Evolutionary conservation across 2,113 vertebrate genomes (phyloP), one percentile per base, ranked within the genome.

Genomic region (Callochromis pleurospilus): DNA sequence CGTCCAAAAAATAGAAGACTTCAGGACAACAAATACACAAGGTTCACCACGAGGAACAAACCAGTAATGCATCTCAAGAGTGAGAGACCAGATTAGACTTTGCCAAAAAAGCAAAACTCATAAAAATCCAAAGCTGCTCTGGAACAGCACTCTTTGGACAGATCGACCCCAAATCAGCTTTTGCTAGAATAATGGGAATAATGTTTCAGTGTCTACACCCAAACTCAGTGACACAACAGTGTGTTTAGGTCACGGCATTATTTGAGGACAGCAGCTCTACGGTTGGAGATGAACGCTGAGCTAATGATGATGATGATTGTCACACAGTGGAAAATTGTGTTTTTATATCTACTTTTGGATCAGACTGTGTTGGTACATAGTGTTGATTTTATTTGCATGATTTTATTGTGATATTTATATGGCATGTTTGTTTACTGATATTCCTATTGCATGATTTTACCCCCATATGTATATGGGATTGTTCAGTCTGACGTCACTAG

Each of bases 81-180:
- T 0, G 5, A 73, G 17, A 73, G 38, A 24, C 0, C 65, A 70
- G 65, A 14, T 70, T 40, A 70, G 6, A 24, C 36, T 40, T 8
- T 0, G 4, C 36, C 2, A 70, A 70, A 2, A 42, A 42, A 24
- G 5, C 38, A 42, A 42, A 68, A 21, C 17, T 36, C 6, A 1
- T 7, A 65, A 65, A 40, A 40, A 68, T 6, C 38, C 65, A 70
- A 9, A 24, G n/a, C 7, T 42, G 65, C 8, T 42, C 38, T 73
- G 65, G 38, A 26, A 26, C 14, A 2, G 40, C 21, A 10, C 13
- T 73, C 38, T 9, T 24, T 0, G 0, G 13, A 45, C 13, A 10
- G 40, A 47, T 47, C 4, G 2, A 47, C 24, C 40, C 1, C 2
- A 47, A 10, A 29, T 29, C 6, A 47, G 13, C 68, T 29, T 10